Conservation (phyloP, 1,140 invertebrate genomes). For the Zaprionus tsacasi region DNA sequence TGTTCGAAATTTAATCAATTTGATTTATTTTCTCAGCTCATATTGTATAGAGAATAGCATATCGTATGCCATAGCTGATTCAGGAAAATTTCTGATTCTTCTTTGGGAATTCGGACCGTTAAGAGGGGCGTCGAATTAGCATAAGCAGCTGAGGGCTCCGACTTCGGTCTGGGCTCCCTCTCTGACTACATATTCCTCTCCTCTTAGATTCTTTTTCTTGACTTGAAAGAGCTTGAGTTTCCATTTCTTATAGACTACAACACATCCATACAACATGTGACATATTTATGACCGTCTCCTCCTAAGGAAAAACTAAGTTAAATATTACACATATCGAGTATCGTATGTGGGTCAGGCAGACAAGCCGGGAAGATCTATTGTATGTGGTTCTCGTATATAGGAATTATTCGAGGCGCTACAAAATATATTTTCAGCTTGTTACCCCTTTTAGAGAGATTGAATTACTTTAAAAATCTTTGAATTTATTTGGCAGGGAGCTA, state of each 20-base stretch:
- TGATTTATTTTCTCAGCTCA: conserved; percentile 73
- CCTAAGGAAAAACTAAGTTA: conserved; percentile 1
- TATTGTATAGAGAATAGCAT: conserved; percentile 78
- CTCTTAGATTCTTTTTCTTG: conserved; percentile 15
- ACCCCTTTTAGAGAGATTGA: background rate
- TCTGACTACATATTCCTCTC: background rate
- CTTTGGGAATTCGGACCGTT: conserved; percentile 34
- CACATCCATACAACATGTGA: conserved; percentile 16
- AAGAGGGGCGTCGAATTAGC: conserved; percentile 54
- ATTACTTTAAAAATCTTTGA: background rate
- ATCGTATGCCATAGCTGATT: conserved; percentile 58
- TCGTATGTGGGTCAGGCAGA: conserved; percentile 25
- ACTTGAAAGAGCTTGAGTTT: conserved; percentile 34
- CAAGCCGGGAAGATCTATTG: conserved; percentile 16
- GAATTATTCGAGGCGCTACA: background rate
- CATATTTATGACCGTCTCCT: conserved; percentile 35
- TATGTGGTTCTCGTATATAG: too few relatives aligned
- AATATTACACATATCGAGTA: conserved; percentile 22
- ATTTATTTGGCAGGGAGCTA: background rate
- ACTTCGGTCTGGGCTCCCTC: background rate
- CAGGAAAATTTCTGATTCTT: conserved; percentile 23
- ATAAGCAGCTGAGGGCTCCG: conserved; percentile 68
- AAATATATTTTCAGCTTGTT: background rate
- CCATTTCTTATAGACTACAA: background rate
- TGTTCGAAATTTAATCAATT: conserved; percentile 82